A percentile compares a stretch with the other conserved stretches of the same genome.
Evolutionary conservation across 2,888 invertebrate species (phyloP).

Genomic region (Saturnia japonica): DNA sequence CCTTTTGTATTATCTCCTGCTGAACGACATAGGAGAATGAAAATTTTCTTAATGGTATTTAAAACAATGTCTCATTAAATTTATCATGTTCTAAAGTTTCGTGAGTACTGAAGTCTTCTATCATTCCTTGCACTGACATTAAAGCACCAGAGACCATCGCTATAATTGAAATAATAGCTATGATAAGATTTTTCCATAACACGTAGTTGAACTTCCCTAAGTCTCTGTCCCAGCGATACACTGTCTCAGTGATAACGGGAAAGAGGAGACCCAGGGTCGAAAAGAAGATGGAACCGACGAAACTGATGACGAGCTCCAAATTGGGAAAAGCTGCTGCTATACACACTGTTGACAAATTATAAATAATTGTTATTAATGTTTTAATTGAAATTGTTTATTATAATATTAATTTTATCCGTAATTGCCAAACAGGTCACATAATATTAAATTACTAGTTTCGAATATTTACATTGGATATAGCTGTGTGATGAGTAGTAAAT

Average conservation of each 20-base stretch:
- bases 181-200: constrained; percentile 84
- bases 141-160: constrained; percentile 67
- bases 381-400: neutral
- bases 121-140: constrained; percentile 62
- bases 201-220: constrained; percentile 85
- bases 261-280: constrained; percentile 88
- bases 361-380: neutral
- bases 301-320: constrained; percentile 92
- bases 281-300: constrained; percentile 93
- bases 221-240: constrained; percentile 85
- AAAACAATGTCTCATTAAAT: neutral
- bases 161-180: constrained; percentile 55
- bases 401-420: neutral
- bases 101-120: constrained; percentile 50
- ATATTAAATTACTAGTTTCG: too few species aligned
- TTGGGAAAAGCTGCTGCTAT: constrained; percentile 91
- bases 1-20: too few species aligned
- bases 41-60: neutral
- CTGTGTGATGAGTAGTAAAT: too few species aligned
- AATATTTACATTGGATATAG: too few species aligned
- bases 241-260: constrained; percentile 87
- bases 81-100: neutral
- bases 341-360: constrained; percentile 78
- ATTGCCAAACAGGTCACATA: too few species aligned
- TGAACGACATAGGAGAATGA: neutral